Evolutionary conservation across 2,113 vertebrate genomes (phyloP), one percentile per base, ranked within the genome.

Genomic region (Apodemus sylvaticus): DNA sequence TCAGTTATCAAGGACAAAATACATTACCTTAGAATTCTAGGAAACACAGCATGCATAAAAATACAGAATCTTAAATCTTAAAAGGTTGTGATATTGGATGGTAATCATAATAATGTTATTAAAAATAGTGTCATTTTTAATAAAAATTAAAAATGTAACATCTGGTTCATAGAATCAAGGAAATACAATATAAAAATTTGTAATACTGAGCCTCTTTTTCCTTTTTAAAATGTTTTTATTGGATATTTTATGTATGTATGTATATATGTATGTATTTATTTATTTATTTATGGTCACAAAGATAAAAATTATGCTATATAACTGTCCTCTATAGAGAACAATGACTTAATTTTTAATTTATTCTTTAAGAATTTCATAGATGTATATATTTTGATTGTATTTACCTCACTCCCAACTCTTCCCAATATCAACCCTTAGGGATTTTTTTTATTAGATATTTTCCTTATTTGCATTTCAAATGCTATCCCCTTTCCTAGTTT

Each of bases 1-100:
- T 81, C 73, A 55, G 53, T 86, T 85, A 22, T 19, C 96, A 66
- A 66, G 86, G 94, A 77, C 26, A 93, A 93, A 82, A 51, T 91
- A 26, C 86, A 9, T 71, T 94, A 78, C 94, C 34, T 58, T 95
- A 58, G 66, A 86, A 68, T n/a, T 8, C 16, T 88, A 89, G n/a
- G 12, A 92, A 68, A 16, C 31, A 60, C 16, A 70, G 93, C 73
- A 81, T 82, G 7, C 64, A 76, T 70, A 8, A 66, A 92, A 92
- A 86, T 53, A 94, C 87, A 90, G 26, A 92, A 85, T 82, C 34
- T 90, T 39, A 78, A 74, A 48, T 13, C 68, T 26, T 87, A 45
- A 82, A 81, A 91, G 19, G 6, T 31, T 92, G 9, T 92, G 42
- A n/a, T 88, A 22, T 20, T 62, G 34, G 77, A 86, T 2, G 82